Evolutionary conservation across 2,797 vertebrate species (phyloP), one percentile per base, ranked within the genome.

Genomic region (Myotis vivesi): DNA sequence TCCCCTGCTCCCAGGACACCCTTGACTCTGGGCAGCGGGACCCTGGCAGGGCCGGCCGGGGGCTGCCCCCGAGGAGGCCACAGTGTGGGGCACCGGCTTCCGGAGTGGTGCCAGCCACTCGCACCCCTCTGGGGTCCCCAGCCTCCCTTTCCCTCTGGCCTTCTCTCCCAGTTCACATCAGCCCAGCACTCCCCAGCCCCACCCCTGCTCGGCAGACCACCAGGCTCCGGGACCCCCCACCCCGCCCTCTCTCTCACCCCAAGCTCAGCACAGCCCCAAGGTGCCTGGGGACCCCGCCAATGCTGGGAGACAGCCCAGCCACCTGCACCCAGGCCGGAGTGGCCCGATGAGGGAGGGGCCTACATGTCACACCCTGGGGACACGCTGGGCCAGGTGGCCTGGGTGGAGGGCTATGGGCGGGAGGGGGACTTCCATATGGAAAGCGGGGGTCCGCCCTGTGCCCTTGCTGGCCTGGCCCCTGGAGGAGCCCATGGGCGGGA

Each of bases 401-500:
- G 13, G 22, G 10, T 41, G 2, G 5, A 11, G 64, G 36, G 19
- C n/a, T 23, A 5, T 20, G 57, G 57, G 57, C 23, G 57, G 25
- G n/a, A 5, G 89, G 36, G n/a, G 6, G n/a, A 5, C 38, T 41
- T 49, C 28, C 25, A 8, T 3, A 3, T 0, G 44, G 6, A 33
- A 44, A 22, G n/a, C 4, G 3, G 12, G 4, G 4, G 9, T 25
- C 36, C 1, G 38, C 72, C 15, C 28, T 38, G 25, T 8, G 12
- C 28, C 19, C 12, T 22, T 2, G 2, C 16, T 4, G 6, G 8
- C 30, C 36, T 17, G 11, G 23, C 19, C n/a, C 30, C 64, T 2
- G 30, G 13, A n/a, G 28, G 22, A 36, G 19, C 41, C 44, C 28
- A 1, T 0, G 2, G 2, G n/a, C 25, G 1, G 6, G 20, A 77